Evolutionary conservation across 2,888 invertebrate species (phyloP).

Genomic region (Lagria hirta): DNA sequence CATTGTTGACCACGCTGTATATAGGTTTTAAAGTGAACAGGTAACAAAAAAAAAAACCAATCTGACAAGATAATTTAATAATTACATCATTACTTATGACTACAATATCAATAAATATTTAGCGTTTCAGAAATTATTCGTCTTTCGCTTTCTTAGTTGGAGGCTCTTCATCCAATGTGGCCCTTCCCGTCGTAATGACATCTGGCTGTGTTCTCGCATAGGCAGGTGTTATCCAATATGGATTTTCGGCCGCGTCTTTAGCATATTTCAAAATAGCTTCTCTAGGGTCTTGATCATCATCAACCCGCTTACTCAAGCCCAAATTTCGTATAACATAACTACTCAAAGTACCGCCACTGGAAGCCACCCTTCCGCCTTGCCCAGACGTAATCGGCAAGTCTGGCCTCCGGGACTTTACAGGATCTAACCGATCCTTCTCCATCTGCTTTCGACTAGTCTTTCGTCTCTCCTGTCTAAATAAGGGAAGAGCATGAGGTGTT

Average conservation of each 20-base stretch:
- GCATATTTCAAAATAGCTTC: conserved; percentile 94
- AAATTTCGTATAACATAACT: conserved; percentile 90
- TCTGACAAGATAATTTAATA: too few species aligned
- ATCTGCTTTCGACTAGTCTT: conserved; percentile 86
- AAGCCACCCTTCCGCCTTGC: conserved; percentile 90
- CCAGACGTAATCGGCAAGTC: conserved; percentile 88
- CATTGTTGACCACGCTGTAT: too few species aligned
- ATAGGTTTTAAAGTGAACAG: too few species aligned
- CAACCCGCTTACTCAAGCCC: conserved; percentile 87
- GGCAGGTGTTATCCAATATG: conserved; percentile 94
- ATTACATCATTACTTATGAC: too few species aligned
- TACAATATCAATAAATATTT: conserved; percentile 1
- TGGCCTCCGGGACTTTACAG: conserved; percentile 78
- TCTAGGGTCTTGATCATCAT: conserved; percentile 91
- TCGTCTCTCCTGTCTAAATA: conserved; percentile 90
- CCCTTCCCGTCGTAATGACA: conserved; percentile 65
- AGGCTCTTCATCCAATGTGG: conserved; percentile 49
- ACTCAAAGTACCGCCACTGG: conserved; percentile 92
- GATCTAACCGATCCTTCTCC: conserved; percentile 88
- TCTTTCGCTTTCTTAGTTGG: conserved; percentile 47
- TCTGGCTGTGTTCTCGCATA: conserved; percentile 88
- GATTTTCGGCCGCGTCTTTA: conserved; percentile 93
- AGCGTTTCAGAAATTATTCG: background rate
- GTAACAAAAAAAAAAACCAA: too few species aligned
- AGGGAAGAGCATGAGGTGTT: conserved; percentile 92